Base-by-base conservation (phyloP, 2,888 invertebrate species). In the Pseudeuparius sepicola region DNA sequence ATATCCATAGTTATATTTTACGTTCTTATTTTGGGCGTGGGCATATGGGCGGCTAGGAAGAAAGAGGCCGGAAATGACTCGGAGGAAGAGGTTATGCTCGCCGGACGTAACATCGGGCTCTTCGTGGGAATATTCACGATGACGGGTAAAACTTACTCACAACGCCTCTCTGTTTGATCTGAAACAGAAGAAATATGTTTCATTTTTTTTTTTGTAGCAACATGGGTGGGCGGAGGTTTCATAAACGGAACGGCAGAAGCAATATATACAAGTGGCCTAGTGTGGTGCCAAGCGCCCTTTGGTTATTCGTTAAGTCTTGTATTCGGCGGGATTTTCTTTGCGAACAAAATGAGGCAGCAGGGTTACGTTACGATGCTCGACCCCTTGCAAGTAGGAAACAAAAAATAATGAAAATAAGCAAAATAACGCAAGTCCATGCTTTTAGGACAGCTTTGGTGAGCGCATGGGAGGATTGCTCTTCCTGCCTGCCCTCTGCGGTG, bases 141-240 rank as follows among this genome's bases (percentile, higher is more conserved):
- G 97, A 98, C 97, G 58, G 90, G 90, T 89, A 59, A 43, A 31
- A 12, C 5, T 2, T 7, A 7, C n/a, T 20, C n/a, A 20, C 6
- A 20, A 20, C n/a, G n/a, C 4, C 12, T 9, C 13, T 14, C 18
- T 26, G 10, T 14, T 12, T 16, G 2, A n/a, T n/a, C n/a, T n/a
- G n/a, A n/a, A n/a, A n/a, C n/a, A n/a, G n/a, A n/a, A 14, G 4
- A 17, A 20, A 20, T 20, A 30, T 6, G 14, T 30, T 9, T 11
- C 9, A 13, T 23, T 18, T 12, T 28, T 3, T 13, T 2, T 31
- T 37, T 46, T 48, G 7, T 33, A 89, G 96, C 97, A 28, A 98
- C 97, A 10, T 98, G 98, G 97, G 97, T 98, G 33, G 98, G 97
- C 42, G 97, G 98, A 25, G 97, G 96, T 31, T 98, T 97, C 68